Base-by-base conservation (phyloP, 2,888 invertebrate genomes). In the Diplolepis rosae region DNA sequence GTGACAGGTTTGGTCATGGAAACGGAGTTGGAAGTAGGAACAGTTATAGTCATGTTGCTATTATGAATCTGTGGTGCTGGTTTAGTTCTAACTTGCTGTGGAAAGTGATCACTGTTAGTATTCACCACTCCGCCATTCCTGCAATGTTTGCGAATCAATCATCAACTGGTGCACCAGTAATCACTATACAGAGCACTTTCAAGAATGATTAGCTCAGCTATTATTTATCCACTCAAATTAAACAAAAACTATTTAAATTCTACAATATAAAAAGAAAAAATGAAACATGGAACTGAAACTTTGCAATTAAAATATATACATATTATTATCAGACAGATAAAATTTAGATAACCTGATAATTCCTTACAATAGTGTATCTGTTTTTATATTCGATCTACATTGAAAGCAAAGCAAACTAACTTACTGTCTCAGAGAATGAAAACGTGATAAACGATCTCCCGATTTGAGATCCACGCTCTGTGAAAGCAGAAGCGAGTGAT, bases 351-450 rank as follows among this genome's bases (percentile, higher is more conserved):
- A 1, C 45, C 18, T 18, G 22, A 22, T 22, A 48, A 48, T 48
- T 48, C 22, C 15, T 45, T 18, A 32, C 9, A 48, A 9, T 45
- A 18, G 18, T 18, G 18, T 45, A 18, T 45, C 15, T 45, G 18
- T 45, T 45, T 45, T 45, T 7, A 18, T 18, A 18, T 18, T 3
- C n/a, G 48, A 52, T 52, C 3, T 2, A 39, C 52, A 52, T n/a
- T 22, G 28, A 15, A 52, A 52, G 52, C 52, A 52, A 52, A 52
- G 52, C 52, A 52, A 30, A n/a, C 28, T 28, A 28, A 87, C 88
- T 88, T 88, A 88, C 88, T 87, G 86, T 78, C 85, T 85, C 70
- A 86, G 79, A 77, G 84, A 83, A 77, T 84, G 84, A 79, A 84
- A 84, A 72, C 87, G 86, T 73, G 79, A 82, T 77, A 85, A 81